Evolutionary conservation across 2,888 invertebrate genomes (phyloP), one percentile per base, ranked within the genome.

Genomic region (Brachypalpus laphriformis): DNA sequence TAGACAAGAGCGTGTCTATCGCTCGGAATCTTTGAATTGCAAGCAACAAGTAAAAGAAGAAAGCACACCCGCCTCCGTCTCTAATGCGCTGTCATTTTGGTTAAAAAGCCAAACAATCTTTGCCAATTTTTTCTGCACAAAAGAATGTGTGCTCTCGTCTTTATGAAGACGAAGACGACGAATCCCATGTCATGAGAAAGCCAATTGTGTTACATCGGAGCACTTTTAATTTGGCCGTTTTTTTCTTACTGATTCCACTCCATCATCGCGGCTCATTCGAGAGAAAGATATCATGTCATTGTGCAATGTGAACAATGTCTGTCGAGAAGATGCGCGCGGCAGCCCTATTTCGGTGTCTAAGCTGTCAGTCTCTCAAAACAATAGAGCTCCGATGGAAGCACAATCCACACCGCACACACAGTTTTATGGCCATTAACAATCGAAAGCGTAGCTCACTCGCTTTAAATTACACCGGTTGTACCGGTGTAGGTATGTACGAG

Each of bases 371-470:
- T 11, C 37, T 14, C 37, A 37, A 82, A 40, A 82, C 82, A 82
- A 82, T 77, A 77, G 71, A 28, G 28, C 9, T 28, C 63, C 16
- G 25, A 4, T 20, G 31, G 51, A 59, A 66, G 16, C 6, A 54
- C 18, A 45, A 49, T 49, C 56, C 65, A 65, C 61, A 63, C 22
- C 56, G 61, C 14, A 61, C 4, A 56, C 54, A n/a, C 22, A 42
- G 49, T 70, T 40, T 51, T 20, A 34, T 51, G 42, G 34, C 25
- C 42, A 74, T 59, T 9, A 63, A 70, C 49, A 75, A 83, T 78
- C 72, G 82, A 83, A 78, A 83, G 82, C 49, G 63, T 49, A 72
- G 51, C 42, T 66, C 66, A 47, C 51, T 77, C 56, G 54, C 14
- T 57, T 70, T 68, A 45, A 28, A 77, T 77, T 65, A 71, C 57